Conservation (phyloP, 2,888 invertebrate genomes). For the Melanostoma scalare region DNA sequence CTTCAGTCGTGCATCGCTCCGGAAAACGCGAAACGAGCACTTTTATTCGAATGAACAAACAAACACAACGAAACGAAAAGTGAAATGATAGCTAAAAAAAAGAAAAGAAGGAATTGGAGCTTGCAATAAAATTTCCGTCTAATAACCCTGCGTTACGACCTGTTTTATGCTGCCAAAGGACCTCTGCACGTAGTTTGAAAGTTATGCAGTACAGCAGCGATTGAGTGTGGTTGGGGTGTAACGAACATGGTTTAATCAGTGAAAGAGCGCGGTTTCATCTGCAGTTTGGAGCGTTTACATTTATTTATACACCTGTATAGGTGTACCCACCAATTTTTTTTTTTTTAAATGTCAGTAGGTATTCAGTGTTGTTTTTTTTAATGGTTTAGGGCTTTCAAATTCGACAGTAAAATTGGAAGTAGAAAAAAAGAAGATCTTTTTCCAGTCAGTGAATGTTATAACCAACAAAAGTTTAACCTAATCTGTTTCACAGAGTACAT, state of each 20-base stretch:
- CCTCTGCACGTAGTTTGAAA: constrained; percentile 40
- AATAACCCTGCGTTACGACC: constrained; percentile 64
- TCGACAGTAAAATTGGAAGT: no score
- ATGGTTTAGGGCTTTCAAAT: no score
- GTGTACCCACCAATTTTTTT: no score
- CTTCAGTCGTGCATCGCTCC: constrained; percentile 22
- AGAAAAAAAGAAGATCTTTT: no score
- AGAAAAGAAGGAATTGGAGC: constrained; percentile 24
- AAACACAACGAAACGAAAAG: constrained; percentile 51
- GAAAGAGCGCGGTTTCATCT: constrained; percentile 49
- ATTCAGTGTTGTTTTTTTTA: no score
- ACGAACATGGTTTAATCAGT: constrained; percentile 54
- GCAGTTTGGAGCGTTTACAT: background rate
- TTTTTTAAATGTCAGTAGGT: no score
- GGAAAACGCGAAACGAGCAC: constrained; percentile 58
- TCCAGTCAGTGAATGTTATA: no score
- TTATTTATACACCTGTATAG: no score
- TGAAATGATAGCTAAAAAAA: constrained; percentile 8
- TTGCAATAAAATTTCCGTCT: constrained; percentile 65
- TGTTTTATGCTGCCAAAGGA: constrained; percentile 63
- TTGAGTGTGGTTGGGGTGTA: background rate
- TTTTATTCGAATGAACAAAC: constrained; percentile 65
- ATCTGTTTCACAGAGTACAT: no score
- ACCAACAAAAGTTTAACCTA: no score
- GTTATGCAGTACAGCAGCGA: constrained; percentile 13